Evolutionary conservation across 2,888 invertebrate species (phyloP).

Genomic region (Portevinia maculata): DNA sequence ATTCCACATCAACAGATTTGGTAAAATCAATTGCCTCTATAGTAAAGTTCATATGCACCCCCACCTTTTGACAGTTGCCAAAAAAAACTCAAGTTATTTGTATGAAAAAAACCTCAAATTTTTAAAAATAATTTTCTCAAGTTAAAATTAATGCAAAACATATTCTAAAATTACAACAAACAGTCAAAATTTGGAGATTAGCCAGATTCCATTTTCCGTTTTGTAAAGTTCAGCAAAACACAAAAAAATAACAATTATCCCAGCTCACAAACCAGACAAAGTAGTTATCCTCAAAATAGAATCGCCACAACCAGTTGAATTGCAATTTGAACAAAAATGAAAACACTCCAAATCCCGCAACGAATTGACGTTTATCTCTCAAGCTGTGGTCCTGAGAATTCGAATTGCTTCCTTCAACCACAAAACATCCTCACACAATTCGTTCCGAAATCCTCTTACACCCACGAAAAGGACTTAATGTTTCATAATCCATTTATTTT

Average conservation of each 20-base stretch:
- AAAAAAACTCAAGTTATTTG: too few species aligned
- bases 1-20: too few species aligned
- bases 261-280: background rate
- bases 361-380: constrained; percentile 46
- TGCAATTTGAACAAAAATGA: background rate
- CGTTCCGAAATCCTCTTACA: constrained; percentile 22
- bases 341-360: constrained; percentile 25
- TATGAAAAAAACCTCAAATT: too few species aligned
- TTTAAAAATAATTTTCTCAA: too few species aligned
- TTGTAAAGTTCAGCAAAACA: too few species aligned
- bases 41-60: too few species aligned
- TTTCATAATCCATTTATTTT: constrained; percentile 40
- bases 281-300: background rate
- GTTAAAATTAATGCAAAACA: too few species aligned
- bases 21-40: too few species aligned
- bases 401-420: background rate
- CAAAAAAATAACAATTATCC: background rate
- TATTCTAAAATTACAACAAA: too few species aligned
- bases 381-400: constrained; percentile 1
- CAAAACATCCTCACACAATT: constrained; percentile 22
- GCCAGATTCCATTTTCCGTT: too few species aligned
- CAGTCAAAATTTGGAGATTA: too few species aligned
- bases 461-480: constrained; percentile 9
- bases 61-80: too few species aligned
- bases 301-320: constrained; percentile 31